Evolutionary conservation across 1,140 invertebrate genomes (phyloP).

Genomic region (Aphaenogaster floridana): DNA sequence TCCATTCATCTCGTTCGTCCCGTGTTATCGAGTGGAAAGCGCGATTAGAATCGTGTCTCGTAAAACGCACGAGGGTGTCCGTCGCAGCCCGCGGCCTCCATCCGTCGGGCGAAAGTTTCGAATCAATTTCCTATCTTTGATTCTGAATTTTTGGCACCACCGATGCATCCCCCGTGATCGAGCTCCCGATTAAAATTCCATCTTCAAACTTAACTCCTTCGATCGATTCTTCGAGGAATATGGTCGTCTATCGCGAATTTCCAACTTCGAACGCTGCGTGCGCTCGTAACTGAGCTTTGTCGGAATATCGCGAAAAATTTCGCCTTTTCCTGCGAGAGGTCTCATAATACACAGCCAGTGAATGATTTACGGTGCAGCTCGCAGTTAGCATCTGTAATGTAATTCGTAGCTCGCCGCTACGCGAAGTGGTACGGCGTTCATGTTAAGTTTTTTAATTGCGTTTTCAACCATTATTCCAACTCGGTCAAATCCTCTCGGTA

Average conservation of each 20-base stretch:
- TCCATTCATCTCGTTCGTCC: conserved; percentile 13
- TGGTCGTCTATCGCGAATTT: background rate
- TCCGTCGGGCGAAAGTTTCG: background rate
- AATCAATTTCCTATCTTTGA: background rate
- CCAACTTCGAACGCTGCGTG: background rate
- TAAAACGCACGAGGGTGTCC: background rate
- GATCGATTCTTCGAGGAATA: background rate
- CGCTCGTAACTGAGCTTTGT: background rate
- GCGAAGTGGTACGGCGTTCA: background rate
- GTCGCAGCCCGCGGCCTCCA: background rate
- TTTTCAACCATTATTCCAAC: background rate
- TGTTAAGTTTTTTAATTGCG: background rate
- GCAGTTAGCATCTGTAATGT: background rate
- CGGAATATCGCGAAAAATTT: background rate
- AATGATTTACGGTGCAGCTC: background rate
- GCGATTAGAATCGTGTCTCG: conserved; percentile 30
- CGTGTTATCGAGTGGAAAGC: conserved; percentile 33
- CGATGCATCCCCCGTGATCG: background rate
- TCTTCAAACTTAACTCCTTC: background rate
- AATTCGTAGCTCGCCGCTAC: background rate
- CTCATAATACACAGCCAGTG: background rate
- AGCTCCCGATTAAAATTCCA: background rate
- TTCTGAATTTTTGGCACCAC: background rate
- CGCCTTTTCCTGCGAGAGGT: too few species aligned
- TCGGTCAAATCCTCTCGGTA: background rate